Evolutionary conservation across 1,140 invertebrate species (phyloP), one percentile per base, ranked within the genome.

Genomic region (Apis cerana): DNA sequence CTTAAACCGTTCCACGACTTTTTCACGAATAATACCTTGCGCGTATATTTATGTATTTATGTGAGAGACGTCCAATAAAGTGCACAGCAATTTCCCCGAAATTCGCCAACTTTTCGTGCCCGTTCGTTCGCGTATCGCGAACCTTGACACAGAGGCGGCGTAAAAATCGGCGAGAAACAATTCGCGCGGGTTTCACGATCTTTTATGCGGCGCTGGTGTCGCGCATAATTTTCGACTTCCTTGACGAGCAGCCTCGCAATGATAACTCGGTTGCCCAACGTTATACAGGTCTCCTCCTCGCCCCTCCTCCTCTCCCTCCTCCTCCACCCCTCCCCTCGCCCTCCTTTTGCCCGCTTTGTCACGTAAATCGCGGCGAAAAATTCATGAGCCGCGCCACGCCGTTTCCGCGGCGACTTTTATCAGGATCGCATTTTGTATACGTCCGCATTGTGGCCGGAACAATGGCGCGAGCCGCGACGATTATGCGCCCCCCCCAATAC

Each of bases 371-470:
- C 54, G 13, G 1, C 78, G 85, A 87, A 85, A 87, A 82, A 87
- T 87, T 87, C 84, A 87, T 87, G 83, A 83, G 83, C 71, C 74
- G n/a, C 68, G 27, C 71, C 65, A 27, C 71, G 75, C 75, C 50
- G 76, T 68, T 67, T 71, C 75, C 21, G 52, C 43, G 12, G 67
- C 62, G 70, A 87, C 84, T 85, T 85, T 87, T 85, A 76, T 85
- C 80, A 78, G 85, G 68, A 61, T 75, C 54, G 62, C 70, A 68
- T 75, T 82, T 61, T 76, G 83, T 75, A 75, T 85, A 71, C 84
- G 75, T 56, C 33, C 52, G 70, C 75, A 87, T 87, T 87, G 85
- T 87, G 62, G 19, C 43, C 71, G 85, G 86, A 80, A 87, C 86
- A 87, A 87, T 87, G 67, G 62, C 43, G 56, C 81, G 61, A 58